phyloP scores from a whole-genome alignment of 23 tunicate species.

The Halocynthia roretzi region DNA sequence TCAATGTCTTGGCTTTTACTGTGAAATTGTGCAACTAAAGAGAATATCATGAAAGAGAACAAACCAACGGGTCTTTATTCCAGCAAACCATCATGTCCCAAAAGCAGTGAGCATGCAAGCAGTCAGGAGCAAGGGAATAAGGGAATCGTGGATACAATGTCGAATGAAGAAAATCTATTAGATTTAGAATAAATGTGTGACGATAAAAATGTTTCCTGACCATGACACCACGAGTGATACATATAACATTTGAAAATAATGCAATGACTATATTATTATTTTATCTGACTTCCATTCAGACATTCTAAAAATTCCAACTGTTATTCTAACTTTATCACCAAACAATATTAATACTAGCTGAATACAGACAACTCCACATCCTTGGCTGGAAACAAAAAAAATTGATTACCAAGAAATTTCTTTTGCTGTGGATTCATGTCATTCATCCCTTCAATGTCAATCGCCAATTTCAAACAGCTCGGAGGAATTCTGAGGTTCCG shows the following conservation, averaged over 20 bases:
- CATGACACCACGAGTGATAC: slow-evolving; percentile 19
- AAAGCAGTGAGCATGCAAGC: slow-evolving; percentile 68
- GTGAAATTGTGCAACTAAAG: not conserved
- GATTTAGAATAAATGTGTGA: not conserved
- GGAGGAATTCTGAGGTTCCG: slow-evolving; percentile 28
- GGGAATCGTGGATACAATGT: slow-evolving; percentile 6
- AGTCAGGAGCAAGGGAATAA: slow-evolving; percentile 28
- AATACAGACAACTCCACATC: too few species aligned
- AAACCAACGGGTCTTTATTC: slow-evolving; percentile 72
- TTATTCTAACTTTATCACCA: too few species aligned
- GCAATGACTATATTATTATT: too few species aligned
- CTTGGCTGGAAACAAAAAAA: too few species aligned
- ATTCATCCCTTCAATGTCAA: not conserved
- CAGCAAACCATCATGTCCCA: slow-evolving; percentile 69
- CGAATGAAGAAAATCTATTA: slow-evolving; percentile 7
- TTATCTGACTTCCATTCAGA: too few species aligned
- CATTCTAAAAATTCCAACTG: too few species aligned
- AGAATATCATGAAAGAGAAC: not conserved
- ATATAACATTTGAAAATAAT: not conserved
- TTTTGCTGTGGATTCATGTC: too few species aligned
- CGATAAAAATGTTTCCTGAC: slow-evolving; percentile 11
- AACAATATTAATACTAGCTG: too few species aligned
- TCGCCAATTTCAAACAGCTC: not conserved
- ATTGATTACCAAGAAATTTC: too few species aligned
- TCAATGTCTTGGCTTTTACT: not conserved